phyloP scores from a whole-genome alignment of 2,888 invertebrate genomes.

The Graphium colonna region DNA sequence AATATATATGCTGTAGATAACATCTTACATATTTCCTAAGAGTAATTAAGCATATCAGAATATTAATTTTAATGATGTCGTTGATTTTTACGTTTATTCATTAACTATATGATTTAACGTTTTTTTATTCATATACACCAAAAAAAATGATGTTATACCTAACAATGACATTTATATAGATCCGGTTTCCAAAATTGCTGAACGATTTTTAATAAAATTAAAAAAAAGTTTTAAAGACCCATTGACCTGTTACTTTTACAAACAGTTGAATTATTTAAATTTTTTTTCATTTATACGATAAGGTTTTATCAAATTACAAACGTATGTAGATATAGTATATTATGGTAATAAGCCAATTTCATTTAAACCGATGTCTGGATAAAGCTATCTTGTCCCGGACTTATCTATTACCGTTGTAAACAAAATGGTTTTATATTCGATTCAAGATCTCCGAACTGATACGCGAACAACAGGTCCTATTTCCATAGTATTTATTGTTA shows the following conservation, averaged over 20 bases:
- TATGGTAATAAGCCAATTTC: constrained; percentile 54
- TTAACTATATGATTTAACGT: no score
- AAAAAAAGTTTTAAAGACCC: not conserved
- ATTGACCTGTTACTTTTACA: not conserved
- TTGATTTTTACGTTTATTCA: not conserved
- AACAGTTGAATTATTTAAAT: constrained; percentile 6
- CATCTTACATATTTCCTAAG: not conserved
- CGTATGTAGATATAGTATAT: constrained; percentile 15
- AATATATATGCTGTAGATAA: not conserved
- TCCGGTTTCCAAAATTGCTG: not conserved
- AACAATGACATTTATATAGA: no score
- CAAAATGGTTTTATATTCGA: constrained; percentile 41
- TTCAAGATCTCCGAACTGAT: constrained; percentile 41
- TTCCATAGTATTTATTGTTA: constrained; percentile 21
- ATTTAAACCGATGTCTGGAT: constrained; percentile 50
- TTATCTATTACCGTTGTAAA: constrained; percentile 40
- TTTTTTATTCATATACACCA: no score
- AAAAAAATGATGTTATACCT: no score
- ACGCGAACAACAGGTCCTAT: constrained; percentile 24
- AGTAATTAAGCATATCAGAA: not conserved
- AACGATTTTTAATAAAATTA: not conserved
- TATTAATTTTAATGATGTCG: not conserved
- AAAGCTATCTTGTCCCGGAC: constrained; percentile 34
- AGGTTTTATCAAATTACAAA: constrained; percentile 5
- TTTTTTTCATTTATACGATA: constrained; percentile 16